Evolutionary conservation across 2,888 invertebrate species (phyloP).

Genomic region (Drosophila emarginata): DNA sequence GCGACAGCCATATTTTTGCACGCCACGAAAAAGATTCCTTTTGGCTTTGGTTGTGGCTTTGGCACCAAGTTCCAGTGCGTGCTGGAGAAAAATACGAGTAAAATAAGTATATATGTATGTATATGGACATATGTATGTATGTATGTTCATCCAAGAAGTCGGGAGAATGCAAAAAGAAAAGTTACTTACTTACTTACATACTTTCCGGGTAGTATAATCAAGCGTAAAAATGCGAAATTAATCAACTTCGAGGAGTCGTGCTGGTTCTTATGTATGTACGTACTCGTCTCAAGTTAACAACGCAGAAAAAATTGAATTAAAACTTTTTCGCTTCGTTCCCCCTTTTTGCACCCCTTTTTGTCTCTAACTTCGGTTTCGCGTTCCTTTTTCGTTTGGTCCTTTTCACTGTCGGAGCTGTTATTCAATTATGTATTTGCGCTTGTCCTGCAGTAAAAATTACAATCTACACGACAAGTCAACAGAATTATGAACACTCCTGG

Average conservation of each 20-base stretch:
- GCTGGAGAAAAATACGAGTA: conserved; percentile 46
- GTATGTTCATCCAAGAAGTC: not conserved
- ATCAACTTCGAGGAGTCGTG: conserved; percentile 64
- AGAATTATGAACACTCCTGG: conserved; percentile 79
- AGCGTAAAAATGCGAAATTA: conserved; percentile 76
- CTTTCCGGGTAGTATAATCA: conserved; percentile 58
- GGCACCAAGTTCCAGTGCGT: conserved; percentile 22
- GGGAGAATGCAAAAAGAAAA: conserved; percentile 26
- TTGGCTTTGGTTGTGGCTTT: not conserved
- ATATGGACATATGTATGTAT: not conserved
- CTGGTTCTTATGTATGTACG: conserved; percentile 1
- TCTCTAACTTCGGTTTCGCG: conserved; percentile 27
- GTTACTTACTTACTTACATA: conserved; percentile 12
- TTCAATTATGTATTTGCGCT: conserved; percentile 80
- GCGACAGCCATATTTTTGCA: conserved; percentile 69
- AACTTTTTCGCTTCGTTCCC: conserved; percentile 53
- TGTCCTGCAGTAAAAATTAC: conserved; percentile 80
- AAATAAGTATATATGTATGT: not conserved
- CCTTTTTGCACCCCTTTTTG: conserved; percentile 50
- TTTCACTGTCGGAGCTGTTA: conserved; percentile 46
- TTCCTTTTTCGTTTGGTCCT: not conserved
- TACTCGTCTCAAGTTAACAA: conserved; percentile 68
- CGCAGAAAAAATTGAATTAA: conserved; percentile 78
- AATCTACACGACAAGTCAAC: conserved; percentile 79
- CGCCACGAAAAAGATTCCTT: conserved; percentile 64